Percentiles rank a stretch among this genome's conserved stretches.
Conservation (phyloP, 2,888 invertebrate genomes). For the Eupsilia transversa region DNA sequence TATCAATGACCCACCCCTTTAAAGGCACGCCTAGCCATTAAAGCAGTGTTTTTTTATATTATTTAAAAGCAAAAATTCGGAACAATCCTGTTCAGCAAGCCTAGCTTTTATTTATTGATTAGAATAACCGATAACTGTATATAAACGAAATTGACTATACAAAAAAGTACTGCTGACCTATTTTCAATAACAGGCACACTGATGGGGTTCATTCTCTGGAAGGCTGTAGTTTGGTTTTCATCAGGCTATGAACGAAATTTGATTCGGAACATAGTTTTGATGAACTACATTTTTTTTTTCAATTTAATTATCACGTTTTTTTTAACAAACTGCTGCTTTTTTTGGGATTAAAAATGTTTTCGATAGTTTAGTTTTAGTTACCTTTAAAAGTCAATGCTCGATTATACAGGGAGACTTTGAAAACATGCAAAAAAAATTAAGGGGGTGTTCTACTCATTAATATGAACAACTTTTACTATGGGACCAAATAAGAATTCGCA, state of each 20-base stretch:
- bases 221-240: conserved; percentile 20
- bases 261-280: conserved; percentile 8
- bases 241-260: conserved; percentile 28
- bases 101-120: conserved; percentile 11
- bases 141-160: conserved; percentile 22
- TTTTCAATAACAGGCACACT: conserved; percentile 48
- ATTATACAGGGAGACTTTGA: no score
- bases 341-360: not conserved
- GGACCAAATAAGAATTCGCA: no score
- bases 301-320: not conserved
- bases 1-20: not conserved
- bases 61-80: not conserved
- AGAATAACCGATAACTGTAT: conserved; percentile 23
- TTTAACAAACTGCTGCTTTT: not conserved
- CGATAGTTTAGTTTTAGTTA: not conserved
- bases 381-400: not conserved
- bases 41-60: not conserved
- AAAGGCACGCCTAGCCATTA: not conserved
- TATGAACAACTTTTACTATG: no score
- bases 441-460: no score
- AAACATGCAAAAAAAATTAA: no score
- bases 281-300: not conserved
- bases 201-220: conserved; percentile 48
- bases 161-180: conserved; percentile 46
- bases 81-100: not conserved